Percentiles rank a stretch among this genome's conserved stretches.
Evolutionary conservation across 2,888 invertebrate species (phyloP).

Genomic region (Drosophila multiciliata): DNA sequence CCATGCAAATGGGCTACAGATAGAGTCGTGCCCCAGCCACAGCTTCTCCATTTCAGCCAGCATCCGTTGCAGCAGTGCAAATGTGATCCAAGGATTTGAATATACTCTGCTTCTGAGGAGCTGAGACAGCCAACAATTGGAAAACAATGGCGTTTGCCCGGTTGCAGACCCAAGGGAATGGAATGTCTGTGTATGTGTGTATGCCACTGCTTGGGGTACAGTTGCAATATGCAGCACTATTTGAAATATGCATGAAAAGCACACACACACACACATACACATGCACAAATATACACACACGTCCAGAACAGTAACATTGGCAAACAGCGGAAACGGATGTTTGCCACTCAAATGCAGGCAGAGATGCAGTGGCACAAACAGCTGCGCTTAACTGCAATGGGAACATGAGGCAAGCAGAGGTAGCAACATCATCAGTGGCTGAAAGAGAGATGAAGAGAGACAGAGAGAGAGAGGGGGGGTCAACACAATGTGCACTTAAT

Average conservation of each 20-base stretch:
- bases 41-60: slow-evolving; percentile 7
- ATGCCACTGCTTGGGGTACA: slow-evolving; percentile 10
- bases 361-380: slow-evolving; percentile 46
- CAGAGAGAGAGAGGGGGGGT: neutral
- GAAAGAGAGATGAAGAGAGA: neutral
- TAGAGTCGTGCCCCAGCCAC: slow-evolving; percentile 1
- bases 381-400: slow-evolving; percentile 29
- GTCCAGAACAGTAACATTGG: slow-evolving; percentile 43
- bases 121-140: slow-evolving; percentile 36
- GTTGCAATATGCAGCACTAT: slow-evolving; percentile 57
- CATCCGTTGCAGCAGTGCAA: slow-evolving; percentile 27
- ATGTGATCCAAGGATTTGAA: slow-evolving; percentile 32
- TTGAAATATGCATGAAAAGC: slow-evolving; percentile 61
- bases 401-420: slow-evolving; percentile 2
- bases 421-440: neutral
- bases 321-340: slow-evolving; percentile 67
- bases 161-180: slow-evolving; percentile 41
- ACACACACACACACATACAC: slow-evolving; percentile 23
- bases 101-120: slow-evolving; percentile 2
- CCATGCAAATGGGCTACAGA: slow-evolving; percentile 54
- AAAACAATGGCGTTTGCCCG: slow-evolving; percentile 48
- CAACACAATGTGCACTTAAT: slow-evolving; percentile 56
- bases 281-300: slow-evolving; percentile 9
- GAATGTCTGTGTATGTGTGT: slow-evolving; percentile 38
- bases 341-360: slow-evolving; percentile 70